phyloP scores from a whole-genome alignment of 2,888 invertebrate genomes.

The Drosophila longiperda region DNA sequence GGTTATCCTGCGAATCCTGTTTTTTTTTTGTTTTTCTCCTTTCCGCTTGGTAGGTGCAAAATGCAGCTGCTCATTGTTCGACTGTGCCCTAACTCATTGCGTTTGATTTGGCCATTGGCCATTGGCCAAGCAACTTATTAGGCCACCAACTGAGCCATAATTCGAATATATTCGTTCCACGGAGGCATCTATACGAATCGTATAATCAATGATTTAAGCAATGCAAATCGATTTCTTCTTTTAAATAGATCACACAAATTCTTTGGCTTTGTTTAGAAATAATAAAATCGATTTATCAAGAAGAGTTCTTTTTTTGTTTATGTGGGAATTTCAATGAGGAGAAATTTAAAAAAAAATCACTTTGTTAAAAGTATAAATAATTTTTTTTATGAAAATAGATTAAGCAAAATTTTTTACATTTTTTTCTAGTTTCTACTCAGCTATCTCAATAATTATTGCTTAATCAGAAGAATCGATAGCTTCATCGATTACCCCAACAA shows the following conservation, averaged over 20 bases:
- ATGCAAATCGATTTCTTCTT: slow-evolving; percentile 29
- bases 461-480: neutral
- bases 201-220: slow-evolving; percentile 45
- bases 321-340: neutral
- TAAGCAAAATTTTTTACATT: neutral
- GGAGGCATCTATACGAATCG: slow-evolving; percentile 28
- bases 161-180: slow-evolving; percentile 2
- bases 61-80: slow-evolving; percentile 64
- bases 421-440: neutral
- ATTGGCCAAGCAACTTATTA: slow-evolving; percentile 38
- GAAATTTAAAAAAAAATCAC: neutral
- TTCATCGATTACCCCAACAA: neutral
- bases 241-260: neutral
- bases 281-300: neutral
- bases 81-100: slow-evolving; percentile 21
- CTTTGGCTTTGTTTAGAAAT: neutral
- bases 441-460: neutral
- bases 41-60: slow-evolving; percentile 53
- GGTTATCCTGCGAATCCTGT: slow-evolving; percentile 66
- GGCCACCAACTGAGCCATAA: slow-evolving; percentile 53
- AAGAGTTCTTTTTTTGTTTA: neutral
- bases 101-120: slow-evolving; percentile 27
- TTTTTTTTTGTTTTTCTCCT: slow-evolving; percentile 27
- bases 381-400: neutral
- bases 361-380: neutral